These are phyloP conservation scores for Drosophila nigricruria DNA, from an alignment of 2,888 invertebrate genomes.

Conservation along the genomic window DNA sequence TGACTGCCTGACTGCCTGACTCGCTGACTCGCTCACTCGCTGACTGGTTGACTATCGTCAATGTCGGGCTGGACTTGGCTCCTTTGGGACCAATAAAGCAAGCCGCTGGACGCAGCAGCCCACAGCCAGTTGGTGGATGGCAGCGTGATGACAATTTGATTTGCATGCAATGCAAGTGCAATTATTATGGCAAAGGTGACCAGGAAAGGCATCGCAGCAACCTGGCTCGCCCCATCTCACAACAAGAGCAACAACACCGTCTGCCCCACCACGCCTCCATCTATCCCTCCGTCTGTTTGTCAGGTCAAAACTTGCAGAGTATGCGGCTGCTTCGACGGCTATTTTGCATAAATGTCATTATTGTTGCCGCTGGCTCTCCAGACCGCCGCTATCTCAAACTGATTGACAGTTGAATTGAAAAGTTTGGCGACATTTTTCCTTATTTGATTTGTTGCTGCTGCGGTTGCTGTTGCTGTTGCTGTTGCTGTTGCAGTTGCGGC, in stretches of 20 bases:
- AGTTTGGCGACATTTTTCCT: conserved; percentile 84
- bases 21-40: conserved; percentile 39
- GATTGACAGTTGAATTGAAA: conserved; percentile 85
- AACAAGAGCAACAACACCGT: conserved; percentile 32
- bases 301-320: conserved; percentile 37
- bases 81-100: conserved; percentile 81
- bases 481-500: conserved; percentile 14
- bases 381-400: conserved; percentile 82
- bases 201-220: conserved; percentile 48
- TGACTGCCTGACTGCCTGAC: conserved; percentile 35
- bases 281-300: conserved; percentile 3
- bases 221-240: conserved; percentile 33
- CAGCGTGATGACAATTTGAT: conserved; percentile 84
- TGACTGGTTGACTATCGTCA: conserved; percentile 50
- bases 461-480: conserved; percentile 13
- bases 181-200: conserved; percentile 83
- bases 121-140: conserved; percentile 33
- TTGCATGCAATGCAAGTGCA: conserved; percentile 84
- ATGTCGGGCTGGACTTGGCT: conserved; percentile 52
- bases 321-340: conserved; percentile 47
- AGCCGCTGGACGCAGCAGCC: conserved; percentile 60
- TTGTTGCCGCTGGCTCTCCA: conserved; percentile 75
- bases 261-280: background rate
- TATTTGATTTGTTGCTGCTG: conserved; percentile 80
- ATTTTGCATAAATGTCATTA: conserved; percentile 81